A percentile compares a stretch with the other conserved stretches of the same genome.
Conservation (phyloP, 2,113 vertebrate genomes). For the Apus apus region DNA sequence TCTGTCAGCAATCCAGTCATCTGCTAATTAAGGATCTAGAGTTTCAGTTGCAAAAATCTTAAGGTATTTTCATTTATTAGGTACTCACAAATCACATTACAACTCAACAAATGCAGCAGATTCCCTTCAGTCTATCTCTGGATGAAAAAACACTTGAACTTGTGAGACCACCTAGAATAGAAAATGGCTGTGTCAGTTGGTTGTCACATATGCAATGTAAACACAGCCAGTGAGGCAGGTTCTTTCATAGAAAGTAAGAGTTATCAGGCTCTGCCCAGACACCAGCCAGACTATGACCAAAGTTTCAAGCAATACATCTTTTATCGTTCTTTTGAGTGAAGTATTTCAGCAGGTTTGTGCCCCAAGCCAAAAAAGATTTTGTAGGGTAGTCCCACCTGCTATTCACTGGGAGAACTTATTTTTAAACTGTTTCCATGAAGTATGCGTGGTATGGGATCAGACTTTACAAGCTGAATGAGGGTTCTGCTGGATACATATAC, state of each 20-base stretch:
- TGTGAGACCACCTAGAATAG: conserved; percentile 39
- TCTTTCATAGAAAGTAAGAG: background rate
- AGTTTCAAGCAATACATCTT: conserved; percentile 20
- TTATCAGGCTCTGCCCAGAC: conserved; percentile 20
- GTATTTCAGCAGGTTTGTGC: conserved; percentile 36
- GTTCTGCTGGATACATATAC: conserved; percentile 42
- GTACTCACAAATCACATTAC: background rate
- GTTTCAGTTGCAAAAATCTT: background rate
- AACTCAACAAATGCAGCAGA: background rate
- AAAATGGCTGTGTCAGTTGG: background rate
- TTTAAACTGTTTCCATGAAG: conserved; percentile 69
- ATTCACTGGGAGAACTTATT: conserved; percentile 62
- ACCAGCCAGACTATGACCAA: conserved; percentile 14
- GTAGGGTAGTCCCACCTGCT: conserved; percentile 49
- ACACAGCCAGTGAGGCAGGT: background rate
- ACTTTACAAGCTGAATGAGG: conserved; percentile 68
- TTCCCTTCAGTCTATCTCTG: background rate
- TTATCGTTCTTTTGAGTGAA: conserved; percentile 30
- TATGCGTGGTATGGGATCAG: conserved; percentile 62
- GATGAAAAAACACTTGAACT: background rate
- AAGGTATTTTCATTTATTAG: background rate
- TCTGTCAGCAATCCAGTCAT: background rate
- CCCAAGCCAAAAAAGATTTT: conserved; percentile 41
- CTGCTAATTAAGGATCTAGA: background rate
- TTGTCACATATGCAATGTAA: background rate